These are phyloP conservation scores for Lagorchestes hirsutus DNA, from an alignment of 2,797 vertebrate genomes.

Conservation along the genomic window DNA sequence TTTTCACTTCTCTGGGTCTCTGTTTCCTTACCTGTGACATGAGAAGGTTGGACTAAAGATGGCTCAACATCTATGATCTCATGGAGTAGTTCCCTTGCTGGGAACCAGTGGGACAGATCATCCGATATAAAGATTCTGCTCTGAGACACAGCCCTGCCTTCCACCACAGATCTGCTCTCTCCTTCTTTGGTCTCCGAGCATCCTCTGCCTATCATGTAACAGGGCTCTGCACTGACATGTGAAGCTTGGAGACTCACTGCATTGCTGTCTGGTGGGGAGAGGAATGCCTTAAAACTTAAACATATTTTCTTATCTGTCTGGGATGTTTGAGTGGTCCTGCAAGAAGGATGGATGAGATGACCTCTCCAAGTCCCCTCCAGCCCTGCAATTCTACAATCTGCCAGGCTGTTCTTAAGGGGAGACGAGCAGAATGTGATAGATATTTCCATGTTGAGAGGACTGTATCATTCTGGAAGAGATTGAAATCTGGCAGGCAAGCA, in stretches of 20 bases:
- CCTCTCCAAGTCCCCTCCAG: neutral
- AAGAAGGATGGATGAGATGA: neutral
- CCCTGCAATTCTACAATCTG: neutral
- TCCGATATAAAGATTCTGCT: rapidly evolving
- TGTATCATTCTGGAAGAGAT: neutral
- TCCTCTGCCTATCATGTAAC: neutral
- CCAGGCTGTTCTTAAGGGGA: neutral
- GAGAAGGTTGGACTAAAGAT: neutral
- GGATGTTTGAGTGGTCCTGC: neutral
- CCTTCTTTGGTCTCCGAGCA: neutral
- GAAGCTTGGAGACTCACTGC: neutral
- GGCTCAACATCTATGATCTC: rapidly evolving
- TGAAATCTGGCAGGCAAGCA: neutral
- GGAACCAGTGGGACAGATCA: neutral
- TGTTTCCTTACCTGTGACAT: neutral
- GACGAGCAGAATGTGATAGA: neutral
- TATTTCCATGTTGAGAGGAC: neutral
- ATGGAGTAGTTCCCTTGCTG: neutral
- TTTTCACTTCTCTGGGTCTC: neutral
- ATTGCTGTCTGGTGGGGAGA: neutral
- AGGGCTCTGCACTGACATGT: neutral
- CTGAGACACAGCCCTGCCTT: neutral
- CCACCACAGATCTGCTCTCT: neutral
- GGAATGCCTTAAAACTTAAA: neutral
- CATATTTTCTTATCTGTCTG: neutral